Conservation (phyloP, 1,140 invertebrate species). For the Neodiprion lecontei region DNA sequence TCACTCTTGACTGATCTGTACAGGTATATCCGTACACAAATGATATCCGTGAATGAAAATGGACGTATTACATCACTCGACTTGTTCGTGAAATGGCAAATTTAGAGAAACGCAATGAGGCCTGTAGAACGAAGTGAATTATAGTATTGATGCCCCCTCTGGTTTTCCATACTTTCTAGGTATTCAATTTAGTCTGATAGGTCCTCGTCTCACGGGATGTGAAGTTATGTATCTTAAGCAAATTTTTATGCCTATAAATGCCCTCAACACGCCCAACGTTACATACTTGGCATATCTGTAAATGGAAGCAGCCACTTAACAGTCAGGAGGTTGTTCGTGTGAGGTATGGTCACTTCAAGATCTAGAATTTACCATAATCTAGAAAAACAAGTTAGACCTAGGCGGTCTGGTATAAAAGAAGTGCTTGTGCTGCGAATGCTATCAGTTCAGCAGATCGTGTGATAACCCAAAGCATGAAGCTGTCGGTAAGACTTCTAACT, state of each 20-base stretch:
- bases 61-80: neutral
- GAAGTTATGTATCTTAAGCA: neutral
- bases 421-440: constrained; percentile 16
- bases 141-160: neutral
- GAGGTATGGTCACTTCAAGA: constrained; percentile 8
- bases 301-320: constrained; percentile 35
- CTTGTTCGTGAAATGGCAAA: neutral
- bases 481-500: constrained; percentile 39
- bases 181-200: neutral
- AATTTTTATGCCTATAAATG: too few relatives aligned
- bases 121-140: neutral
- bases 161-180: neutral
- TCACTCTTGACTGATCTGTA: too few relatives aligned
- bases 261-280: neutral
- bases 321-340: constrained; percentile 25
- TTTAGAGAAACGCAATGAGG: neutral
- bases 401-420: constrained; percentile 46
- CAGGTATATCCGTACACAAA: too few relatives aligned
- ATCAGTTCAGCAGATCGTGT: constrained; percentile 32
- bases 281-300: constrained; percentile 26
- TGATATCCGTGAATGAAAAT: neutral
- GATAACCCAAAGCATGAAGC: constrained; percentile 39
- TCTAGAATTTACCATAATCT: constrained; percentile 36
- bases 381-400: constrained; percentile 31
- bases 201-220: neutral